A percentile compares a stretch with the other conserved stretches of the same genome.
Conservation (phyloP, 2,888 invertebrate species). For the Ethmia dodecea region DNA sequence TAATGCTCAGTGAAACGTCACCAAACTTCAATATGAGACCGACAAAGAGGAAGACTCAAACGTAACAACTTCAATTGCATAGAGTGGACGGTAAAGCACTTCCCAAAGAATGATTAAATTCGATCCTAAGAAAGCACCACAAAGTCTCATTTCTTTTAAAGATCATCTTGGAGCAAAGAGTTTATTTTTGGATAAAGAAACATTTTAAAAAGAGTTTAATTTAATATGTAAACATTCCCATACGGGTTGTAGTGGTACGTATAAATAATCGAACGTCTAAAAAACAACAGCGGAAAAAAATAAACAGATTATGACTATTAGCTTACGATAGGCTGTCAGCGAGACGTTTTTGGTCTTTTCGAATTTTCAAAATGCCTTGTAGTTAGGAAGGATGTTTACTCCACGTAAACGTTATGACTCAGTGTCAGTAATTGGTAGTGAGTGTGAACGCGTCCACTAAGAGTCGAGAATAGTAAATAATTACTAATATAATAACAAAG, state of each 20-base stretch:
- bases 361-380: constrained; percentile 43
- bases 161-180: constrained; percentile 14
- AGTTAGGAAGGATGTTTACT: constrained; percentile 66
- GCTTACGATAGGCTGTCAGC: constrained; percentile 66
- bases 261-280: constrained; percentile 54
- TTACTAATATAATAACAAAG: constrained; percentile 72
- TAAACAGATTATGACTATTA: constrained; percentile 68
- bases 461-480: constrained; percentile 58
- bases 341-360: constrained; percentile 56
- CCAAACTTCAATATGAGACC: constrained; percentile 2
- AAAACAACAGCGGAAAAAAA: constrained; percentile 46
- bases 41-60: constrained; percentile 13
- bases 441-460: constrained; percentile 72
- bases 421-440: constrained; percentile 70
- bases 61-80: constrained; percentile 10
- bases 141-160: constrained; percentile 1
- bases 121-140: not conserved
- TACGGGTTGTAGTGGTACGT: constrained; percentile 43
- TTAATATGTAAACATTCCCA: constrained; percentile 70
- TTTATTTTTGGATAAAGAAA: constrained; percentile 33
- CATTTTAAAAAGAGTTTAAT: constrained; percentile 45
- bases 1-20: not conserved
- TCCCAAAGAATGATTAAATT: too few relatives aligned
- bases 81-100: too few relatives aligned
- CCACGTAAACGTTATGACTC: constrained; percentile 69